Evolutionary conservation across 1,140 invertebrate genomes (phyloP).

Genomic region (Stenopsyche tienmushanensis): DNA sequence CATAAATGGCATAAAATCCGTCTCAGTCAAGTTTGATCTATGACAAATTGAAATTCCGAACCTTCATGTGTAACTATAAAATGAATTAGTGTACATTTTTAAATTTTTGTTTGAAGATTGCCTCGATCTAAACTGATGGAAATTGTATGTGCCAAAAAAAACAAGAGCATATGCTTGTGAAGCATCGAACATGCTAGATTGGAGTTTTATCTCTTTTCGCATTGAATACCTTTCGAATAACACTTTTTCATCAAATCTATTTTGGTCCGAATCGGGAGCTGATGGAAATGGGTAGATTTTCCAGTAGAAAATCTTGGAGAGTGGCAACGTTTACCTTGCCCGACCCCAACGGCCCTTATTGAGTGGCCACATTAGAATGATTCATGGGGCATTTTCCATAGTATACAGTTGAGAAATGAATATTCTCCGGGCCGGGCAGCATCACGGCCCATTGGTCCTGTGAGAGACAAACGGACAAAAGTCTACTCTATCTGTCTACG

Average conservation of each 20-base stretch:
- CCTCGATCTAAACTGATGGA: too few relatives aligned
- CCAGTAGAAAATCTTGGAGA: neutral
- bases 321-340: neutral
- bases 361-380: conserved; percentile 21
- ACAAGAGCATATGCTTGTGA: too few relatives aligned
- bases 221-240: neutral
- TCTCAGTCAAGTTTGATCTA: too few relatives aligned
- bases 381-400: conserved; percentile 7
- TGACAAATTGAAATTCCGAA: too few relatives aligned
- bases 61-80: too few relatives aligned
- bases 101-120: too few relatives aligned
- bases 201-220: neutral
- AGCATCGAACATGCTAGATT: too few relatives aligned
- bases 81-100: too few relatives aligned
- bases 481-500: conserved; percentile 16
- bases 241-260: neutral
- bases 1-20: too few relatives aligned
- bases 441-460: conserved; percentile 17
- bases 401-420: neutral
- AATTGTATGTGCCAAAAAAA: too few relatives aligned
- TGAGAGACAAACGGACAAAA: conserved; percentile 25
- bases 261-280: neutral
- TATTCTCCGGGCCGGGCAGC: neutral
- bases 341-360: conserved; percentile 18
- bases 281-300: conserved; percentile 3